Base-by-base conservation (phyloP, 2,797 vertebrate species). In the Manis crassicaudata region DNA sequence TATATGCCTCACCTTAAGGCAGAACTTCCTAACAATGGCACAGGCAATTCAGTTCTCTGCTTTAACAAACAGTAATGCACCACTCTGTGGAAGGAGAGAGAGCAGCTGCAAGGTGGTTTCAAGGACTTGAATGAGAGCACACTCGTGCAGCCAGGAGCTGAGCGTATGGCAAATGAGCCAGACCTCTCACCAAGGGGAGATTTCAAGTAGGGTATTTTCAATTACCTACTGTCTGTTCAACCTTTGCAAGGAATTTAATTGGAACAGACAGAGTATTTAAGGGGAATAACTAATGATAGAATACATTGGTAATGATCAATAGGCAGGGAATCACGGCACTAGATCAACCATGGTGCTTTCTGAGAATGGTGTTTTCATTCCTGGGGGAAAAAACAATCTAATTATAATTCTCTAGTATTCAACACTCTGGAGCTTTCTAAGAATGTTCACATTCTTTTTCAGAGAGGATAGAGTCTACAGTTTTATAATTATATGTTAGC, bases 31-130 rank as follows among this genome's bases (percentile, higher is more conserved):
- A 88, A 73, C 52, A 91, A 88, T 0, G 79, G 84, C 80, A 32
- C 35, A 56, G 18, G 77, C 50, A 73, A 43, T 54, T 95, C 91
- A 25, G 13, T 27, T 95, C 89, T 96, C 76, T 77, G 79, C 94
- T 92, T 76, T 96, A 97, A 97, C 82, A 95, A 95, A 79, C 32
- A 96, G 88, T 75, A 81, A 92, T 95, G 90, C 72, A 96, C 77
- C 23, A 29, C 80, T 94, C 58, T 1, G 21, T 72, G 95, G 96
- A 92, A 63, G 88, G 18, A 77, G 82, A 83, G 60, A 93, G 73
- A 75, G 73, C 95, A 81, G 87, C 89, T 96, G 84, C 96, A 98
- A 98, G 93, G 94, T 97, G 97, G 92, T 85, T 97, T 92, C 95
- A 98, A 97, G 97, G 97, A 97, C 96, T 88, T 70, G 6, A 60